Evolutionary conservation across 92 coral and sea anemone genomes (phyloP), one percentile per base, ranked within the genome.

Genomic region (Paragorgia papillata): DNA sequence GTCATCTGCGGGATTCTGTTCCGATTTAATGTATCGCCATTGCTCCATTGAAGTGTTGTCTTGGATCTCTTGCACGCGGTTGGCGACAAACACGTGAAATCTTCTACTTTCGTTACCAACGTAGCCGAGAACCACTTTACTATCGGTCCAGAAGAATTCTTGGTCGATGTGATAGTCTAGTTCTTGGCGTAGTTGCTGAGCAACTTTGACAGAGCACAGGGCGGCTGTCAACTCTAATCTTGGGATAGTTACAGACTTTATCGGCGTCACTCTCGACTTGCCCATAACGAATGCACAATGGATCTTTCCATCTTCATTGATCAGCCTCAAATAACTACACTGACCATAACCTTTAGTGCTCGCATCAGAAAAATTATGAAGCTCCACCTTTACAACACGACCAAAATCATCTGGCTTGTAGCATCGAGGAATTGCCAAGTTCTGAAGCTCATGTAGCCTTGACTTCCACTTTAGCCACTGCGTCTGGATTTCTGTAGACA

Each of bases 331-430:
- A 28, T 28, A 28, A 19, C n/a, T 5, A 33, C 69, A 62, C 44
- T 62, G n/a, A 25, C 69, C 44, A 34, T 62, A 62, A 5, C 69
- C 69, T 34, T 2, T 29, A 3, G 43, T 62, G 12, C 43, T 28
- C 31, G 69, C 69, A 30, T 62, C 69, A 9, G 69, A 62, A 14
- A 62, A 28, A 34, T 30, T 8, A 30, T 62, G 69, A 62, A 62
- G 69, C 80, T 87, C 85, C 9, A 57, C 70, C 28, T 43, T 40
- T 19, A 14, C 62, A 9, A 76, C 63, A 25, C 56, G 59, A 25
- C 87, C 84, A 57, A 82, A 86, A 14, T 78, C 81, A 20, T 67
- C 62, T 13, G 90, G 90, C 62, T 86, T 86, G 80, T 49, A 86
- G 51, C 87, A 76, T 55, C 90, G 54, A 0, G 57, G 75, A 43